Conservation (phyloP, 1,140 invertebrate species). For the Steinernema feltiae region DNA sequence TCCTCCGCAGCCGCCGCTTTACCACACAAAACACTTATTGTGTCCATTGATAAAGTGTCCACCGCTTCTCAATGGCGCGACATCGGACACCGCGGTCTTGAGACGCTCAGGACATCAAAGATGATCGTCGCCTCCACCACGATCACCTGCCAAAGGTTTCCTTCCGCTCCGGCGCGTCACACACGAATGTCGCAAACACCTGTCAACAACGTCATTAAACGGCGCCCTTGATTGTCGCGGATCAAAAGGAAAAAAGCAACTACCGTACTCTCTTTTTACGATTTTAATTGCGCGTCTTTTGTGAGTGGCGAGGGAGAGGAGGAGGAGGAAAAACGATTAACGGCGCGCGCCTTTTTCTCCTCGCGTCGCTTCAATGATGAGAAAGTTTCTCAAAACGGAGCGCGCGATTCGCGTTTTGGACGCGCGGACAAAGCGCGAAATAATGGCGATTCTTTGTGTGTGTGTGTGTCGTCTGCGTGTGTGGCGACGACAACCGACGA, state of each 20-base stretch:
- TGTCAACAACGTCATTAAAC: neutral
- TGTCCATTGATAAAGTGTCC: neutral
- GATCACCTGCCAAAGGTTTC: neutral
- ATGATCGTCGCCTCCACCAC: neutral
- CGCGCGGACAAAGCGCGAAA: neutral
- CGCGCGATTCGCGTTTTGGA: neutral
- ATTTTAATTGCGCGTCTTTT: slow-evolving; percentile 9
- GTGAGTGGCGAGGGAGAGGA: neutral
- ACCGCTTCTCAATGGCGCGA: neutral
- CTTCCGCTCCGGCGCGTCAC: neutral
- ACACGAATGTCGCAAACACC: neutral
- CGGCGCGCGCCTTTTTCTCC: neutral
- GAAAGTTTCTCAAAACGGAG: slow-evolving; percentile 8
- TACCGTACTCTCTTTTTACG: slow-evolving; percentile 10
- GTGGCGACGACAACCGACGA: neutral
- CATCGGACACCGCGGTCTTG: neutral
- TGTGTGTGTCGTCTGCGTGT: neutral
- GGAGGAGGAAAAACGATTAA: neutral
- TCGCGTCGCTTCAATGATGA: slow-evolving; percentile 7
- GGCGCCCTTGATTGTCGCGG: neutral
- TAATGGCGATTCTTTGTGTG: neutral
- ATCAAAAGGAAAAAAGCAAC: neutral
- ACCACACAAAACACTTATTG: slow-evolving; percentile 5
- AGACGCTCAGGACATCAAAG: neutral
- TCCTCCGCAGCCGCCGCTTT: too few species aligned